These are phyloP conservation scores for Cassiopea andromeda DNA, from an alignment of 30 jellyfish, hydroid and myxozoan species.

Conservation along the genomic window DNA sequence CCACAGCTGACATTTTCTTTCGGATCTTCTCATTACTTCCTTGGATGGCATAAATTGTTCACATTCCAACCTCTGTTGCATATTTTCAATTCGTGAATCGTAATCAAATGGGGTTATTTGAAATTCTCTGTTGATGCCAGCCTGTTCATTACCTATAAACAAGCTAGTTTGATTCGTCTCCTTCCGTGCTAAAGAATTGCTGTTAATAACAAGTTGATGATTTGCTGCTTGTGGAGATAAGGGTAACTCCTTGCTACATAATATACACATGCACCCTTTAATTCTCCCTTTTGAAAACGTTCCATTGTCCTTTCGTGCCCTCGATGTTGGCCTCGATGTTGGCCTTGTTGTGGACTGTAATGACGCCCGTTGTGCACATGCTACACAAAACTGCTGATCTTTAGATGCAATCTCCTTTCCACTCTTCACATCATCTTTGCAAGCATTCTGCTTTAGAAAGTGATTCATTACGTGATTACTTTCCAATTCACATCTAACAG, in stretches of 20 bases:
- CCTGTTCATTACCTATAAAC: neutral
- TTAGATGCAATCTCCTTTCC: neutral
- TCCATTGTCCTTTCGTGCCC: neutral
- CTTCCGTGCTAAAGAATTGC: neutral
- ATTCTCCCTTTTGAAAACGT: neutral
- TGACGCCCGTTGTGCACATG: slow-evolving; percentile 55
- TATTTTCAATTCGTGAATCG: slow-evolving; percentile 61
- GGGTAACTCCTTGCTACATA: slow-evolving; percentile 51
- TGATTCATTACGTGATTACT: slow-evolving; percentile 17
- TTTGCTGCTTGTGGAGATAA: slow-evolving; percentile 46
- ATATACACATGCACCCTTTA: slow-evolving; percentile 52
- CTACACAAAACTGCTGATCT: slow-evolving; percentile 27
- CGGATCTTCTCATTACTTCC: slow-evolving; percentile 60
- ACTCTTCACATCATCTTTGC: neutral
- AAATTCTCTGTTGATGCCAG: slow-evolving; percentile 15
- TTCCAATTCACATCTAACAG: slow-evolving; percentile 59
- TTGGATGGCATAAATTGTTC: slow-evolving; percentile 66
- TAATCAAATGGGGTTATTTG: slow-evolving; percentile 54
- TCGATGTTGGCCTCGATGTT: slow-evolving; percentile 1
- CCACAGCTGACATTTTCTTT: slow-evolving; percentile 65
- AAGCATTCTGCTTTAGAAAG: slow-evolving; percentile 6
- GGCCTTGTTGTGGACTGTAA: slow-evolving; percentile 18
- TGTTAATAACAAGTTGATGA: neutral
- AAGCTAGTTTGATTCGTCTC: neutral
- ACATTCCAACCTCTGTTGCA: slow-evolving; percentile 25